Base-by-base conservation (phyloP, 1,140 invertebrate species). In the Drosophila lacertosa region DNA sequence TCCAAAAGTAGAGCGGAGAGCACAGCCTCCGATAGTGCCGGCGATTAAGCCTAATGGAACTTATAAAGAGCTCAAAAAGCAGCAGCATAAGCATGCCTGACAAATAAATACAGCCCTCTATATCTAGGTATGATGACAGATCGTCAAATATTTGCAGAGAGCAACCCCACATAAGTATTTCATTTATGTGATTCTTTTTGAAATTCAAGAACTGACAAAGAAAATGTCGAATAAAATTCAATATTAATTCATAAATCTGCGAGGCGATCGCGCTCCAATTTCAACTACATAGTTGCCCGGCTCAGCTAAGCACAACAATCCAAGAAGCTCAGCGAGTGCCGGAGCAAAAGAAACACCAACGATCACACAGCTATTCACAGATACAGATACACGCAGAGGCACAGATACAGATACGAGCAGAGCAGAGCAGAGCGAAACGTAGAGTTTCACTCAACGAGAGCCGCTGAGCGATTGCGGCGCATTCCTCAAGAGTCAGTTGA, bases 401-500 rank as follows among this genome's bases (percentile, higher is more conserved):
- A 51, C 2, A 47, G 42, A 33, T 33, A 64, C 26, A 32, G 18
- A 24, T n/a, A 26, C 33, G n/a, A 32, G 11, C 29, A n/a, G 24
- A 54, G 18, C 39, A n/a, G 44, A 26, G 10, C 37, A n/a, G 55
- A 24, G 40, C 20, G 18, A 22, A 39, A 33, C 50, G 22, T 26
- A 48, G 77, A 81, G 77, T 81, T 81, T 76, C 73, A 81, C 78
- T 81, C 78, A 71, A 60, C 60, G 76, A 80, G 60, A 58, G 76
- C 33, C 33, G 50, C 50, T 48, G 59, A 74, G 76, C 53, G 45
- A 48, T 51, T 53, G 54, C 16, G 45, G 32, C 64, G 70, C 59
- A 83, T 77, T 80, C 81, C 62, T 73, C 63, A 68, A 62, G 48
- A 86, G 65, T 89, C 76, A 89, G 86, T 89, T 83, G 88, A 89